phyloP scores from a whole-genome alignment of 2,113 vertebrate species.

The Pterocles burchelli region DNA sequence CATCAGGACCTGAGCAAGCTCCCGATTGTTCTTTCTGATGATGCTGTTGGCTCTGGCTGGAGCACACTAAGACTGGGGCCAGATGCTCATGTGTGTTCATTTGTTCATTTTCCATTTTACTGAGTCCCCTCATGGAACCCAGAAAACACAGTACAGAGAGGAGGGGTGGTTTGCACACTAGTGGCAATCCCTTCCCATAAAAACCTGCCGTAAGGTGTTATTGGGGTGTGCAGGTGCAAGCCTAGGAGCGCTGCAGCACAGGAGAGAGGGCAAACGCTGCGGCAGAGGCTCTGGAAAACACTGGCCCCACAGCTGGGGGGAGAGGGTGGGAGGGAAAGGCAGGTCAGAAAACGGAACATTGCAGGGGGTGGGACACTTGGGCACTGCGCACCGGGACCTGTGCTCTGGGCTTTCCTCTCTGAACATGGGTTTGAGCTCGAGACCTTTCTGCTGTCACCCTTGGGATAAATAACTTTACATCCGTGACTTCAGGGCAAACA shows the following conservation, averaged over 20 bases:
- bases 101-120: background rate
- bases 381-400: background rate
- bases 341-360: background rate
- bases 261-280: background rate
- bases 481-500: background rate
- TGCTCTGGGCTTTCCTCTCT: background rate
- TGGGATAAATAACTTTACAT: background rate
- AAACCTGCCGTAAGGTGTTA: background rate
- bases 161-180: background rate
- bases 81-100: fast-evolving
- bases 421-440: background rate
- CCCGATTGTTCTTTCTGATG: background rate
- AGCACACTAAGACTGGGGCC: no score
- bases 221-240: background rate
- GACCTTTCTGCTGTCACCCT: background rate
- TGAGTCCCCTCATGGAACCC: background rate
- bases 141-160: background rate
- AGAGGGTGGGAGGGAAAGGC: background rate
- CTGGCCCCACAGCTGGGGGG: background rate
- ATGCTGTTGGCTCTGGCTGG: background rate
- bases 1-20: background rate
- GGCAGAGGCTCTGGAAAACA: background rate
- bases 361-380: background rate
- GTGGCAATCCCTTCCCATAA: background rate
- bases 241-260: background rate